These are phyloP conservation scores for Antedon mediterranea DNA, from an alignment of 53 echinoderm and acorn worm genomes.

Conservation along the genomic window DNA sequence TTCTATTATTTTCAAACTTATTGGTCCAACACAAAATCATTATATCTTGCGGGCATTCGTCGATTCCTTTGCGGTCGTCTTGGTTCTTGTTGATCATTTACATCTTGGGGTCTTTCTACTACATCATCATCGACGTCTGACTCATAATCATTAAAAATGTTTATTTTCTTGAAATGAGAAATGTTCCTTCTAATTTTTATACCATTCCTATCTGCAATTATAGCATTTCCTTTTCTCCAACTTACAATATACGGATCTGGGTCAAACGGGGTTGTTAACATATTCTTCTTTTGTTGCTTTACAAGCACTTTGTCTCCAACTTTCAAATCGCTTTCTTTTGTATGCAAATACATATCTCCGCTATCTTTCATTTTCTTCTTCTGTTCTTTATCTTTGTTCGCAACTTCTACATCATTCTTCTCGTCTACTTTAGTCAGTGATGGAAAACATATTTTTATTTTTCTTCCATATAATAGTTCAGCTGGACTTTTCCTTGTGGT, in stretches of 20 bases:
- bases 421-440: no score
- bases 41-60: no score
- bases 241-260: constrained; percentile 29
- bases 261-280: constrained; percentile 30
- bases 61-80: no score
- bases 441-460: constrained; percentile 9
- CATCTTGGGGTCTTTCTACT: no score
- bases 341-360: not conserved
- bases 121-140: no score
- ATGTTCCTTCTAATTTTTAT: constrained; percentile 20
- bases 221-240: constrained; percentile 20
- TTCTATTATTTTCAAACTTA: no score
- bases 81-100: no score
- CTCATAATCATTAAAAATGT: not conserved
- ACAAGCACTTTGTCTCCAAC: constrained; percentile 41
- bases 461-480: constrained; percentile 10
- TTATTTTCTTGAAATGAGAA: constrained; percentile 39
- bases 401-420: not conserved
- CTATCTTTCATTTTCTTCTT: not conserved
- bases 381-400: not conserved
- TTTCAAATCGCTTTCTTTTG: constrained; percentile 16
- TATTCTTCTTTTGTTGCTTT: no score
- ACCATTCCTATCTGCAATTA: constrained; percentile 25
- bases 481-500: constrained; percentile 8
- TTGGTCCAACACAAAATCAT: no score